Percentiles rank a stretch among this genome's conserved stretches.
These are phyloP conservation scores for Sebastolobus alascanus DNA, from an alignment of 2,797 vertebrate genomes.

Conservation along the genomic window DNA sequence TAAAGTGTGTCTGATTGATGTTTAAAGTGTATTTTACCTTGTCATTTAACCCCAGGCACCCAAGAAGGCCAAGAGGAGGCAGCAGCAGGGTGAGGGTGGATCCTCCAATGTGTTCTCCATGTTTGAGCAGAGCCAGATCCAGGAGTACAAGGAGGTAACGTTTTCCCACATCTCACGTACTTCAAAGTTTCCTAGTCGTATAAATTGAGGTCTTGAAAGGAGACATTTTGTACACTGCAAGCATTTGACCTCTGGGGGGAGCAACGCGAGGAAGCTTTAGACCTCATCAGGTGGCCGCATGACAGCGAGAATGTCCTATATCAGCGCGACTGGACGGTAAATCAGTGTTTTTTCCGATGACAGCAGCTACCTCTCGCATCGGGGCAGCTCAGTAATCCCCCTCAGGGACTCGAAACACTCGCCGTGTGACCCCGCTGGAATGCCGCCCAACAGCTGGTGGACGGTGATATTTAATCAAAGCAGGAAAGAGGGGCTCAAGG, in stretches of 20 bases:
- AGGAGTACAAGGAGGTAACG: conserved; percentile 96
- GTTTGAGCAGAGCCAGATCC: conserved; percentile 98
- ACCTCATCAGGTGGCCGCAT: conserved; percentile 3
- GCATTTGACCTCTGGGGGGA: conserved; percentile 36
- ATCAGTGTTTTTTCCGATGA: conserved; percentile 56
- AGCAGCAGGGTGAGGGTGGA: conserved; percentile 90
- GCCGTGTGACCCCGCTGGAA: conserved; percentile 70
- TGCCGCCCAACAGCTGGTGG: conserved; percentile 74
- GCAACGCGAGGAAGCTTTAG: conserved; percentile 3
- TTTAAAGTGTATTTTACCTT: conserved; percentile 22
- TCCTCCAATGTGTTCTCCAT: conserved; percentile 97
- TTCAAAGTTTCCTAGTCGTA: neutral
- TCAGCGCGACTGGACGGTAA: conserved; percentile 57
- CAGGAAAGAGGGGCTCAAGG: conserved; percentile 38
- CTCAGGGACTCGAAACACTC: conserved; percentile 47
- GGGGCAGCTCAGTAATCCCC: conserved; percentile 53
- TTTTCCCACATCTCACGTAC: conserved; percentile 9
- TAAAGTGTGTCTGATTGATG: neutral
- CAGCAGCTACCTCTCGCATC: conserved; percentile 47
- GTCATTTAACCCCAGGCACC: conserved; percentile 86
- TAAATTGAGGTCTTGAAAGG: neutral
- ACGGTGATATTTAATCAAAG: conserved; percentile 49
- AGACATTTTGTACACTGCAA: conserved; percentile 1
- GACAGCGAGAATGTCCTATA: conserved; percentile 34
- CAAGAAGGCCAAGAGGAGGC: conserved; percentile 96